These are phyloP conservation scores for Aphis craccivora DNA, from an alignment of 1,140 invertebrate genomes.

Conservation along the genomic window DNA sequence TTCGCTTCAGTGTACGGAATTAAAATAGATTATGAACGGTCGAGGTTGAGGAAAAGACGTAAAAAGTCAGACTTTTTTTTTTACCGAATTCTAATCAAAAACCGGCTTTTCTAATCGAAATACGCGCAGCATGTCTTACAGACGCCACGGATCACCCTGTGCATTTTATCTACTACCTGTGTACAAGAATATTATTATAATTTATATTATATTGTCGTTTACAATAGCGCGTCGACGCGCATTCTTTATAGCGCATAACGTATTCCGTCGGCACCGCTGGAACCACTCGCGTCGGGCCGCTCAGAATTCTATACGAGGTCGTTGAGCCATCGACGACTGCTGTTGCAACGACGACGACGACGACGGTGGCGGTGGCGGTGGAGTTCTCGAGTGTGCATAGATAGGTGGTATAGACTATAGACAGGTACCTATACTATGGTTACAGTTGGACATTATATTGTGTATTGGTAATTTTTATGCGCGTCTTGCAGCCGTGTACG, in stretches of 20 bases:
- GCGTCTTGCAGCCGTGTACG: background rate
- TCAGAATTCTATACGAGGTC: background rate
- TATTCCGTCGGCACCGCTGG: conserved; percentile 11
- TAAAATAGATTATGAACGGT: background rate
- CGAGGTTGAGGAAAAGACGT: background rate
- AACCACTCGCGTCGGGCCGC: background rate
- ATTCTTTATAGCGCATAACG: conserved; percentile 44
- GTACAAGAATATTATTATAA: background rate
- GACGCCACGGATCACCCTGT: background rate
- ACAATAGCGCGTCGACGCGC: background rate
- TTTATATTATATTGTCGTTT: background rate
- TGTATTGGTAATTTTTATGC: background rate
- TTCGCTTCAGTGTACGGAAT: background rate
- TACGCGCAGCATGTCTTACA: background rate
- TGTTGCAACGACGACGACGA: background rate
- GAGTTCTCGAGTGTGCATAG: background rate
- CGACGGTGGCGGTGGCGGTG: too few species aligned
- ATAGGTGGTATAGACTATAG: background rate
- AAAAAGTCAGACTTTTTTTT: background rate
- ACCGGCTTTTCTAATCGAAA: too few species aligned
- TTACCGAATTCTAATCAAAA: background rate
- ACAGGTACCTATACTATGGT: background rate
- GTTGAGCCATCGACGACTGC: conserved; percentile 3
- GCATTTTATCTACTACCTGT: background rate
- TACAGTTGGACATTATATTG: background rate